A percentile compares a stretch with the other conserved stretches of the same genome.
phyloP scores from a whole-genome alignment of 2,888 invertebrate species.

The Trissonchulus latispiculum region DNA sequence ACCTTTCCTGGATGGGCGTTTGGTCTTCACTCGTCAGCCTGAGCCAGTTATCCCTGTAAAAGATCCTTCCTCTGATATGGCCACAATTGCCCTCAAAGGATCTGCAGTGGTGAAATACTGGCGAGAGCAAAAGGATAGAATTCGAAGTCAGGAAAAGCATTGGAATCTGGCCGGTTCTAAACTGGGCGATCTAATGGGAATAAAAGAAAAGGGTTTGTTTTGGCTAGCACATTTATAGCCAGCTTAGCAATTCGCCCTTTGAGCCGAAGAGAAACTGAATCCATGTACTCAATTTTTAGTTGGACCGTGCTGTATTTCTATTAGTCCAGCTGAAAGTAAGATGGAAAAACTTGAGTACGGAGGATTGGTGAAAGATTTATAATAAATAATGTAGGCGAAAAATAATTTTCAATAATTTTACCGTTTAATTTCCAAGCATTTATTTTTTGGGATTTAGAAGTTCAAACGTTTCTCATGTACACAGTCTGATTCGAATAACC shows the following conservation, averaged over 20 bases:
- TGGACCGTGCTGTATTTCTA: neutral
- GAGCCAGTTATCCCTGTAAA: conserved; percentile 65
- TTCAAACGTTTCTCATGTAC: too few species aligned
- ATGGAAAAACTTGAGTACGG: too few species aligned
- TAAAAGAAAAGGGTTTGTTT: conserved; percentile 53
- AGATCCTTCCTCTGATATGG: conserved; percentile 96
- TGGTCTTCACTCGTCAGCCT: conserved; percentile 97
- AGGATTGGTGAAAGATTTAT: too few species aligned
- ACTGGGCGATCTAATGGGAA: conserved; percentile 91
- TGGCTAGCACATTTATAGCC: too few species aligned
- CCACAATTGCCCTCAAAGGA: conserved; percentile 78
- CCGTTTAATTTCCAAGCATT: too few species aligned
- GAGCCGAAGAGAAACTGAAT: conserved; percentile 20
- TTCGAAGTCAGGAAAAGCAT: conserved; percentile 92
- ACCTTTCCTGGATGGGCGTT: conserved; percentile 93
- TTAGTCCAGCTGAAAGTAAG: too few species aligned
- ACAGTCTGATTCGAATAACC: too few species aligned
- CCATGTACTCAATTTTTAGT: neutral
- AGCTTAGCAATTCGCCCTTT: too few species aligned
- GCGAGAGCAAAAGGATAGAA: conserved; percentile 90
- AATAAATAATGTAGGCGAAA: too few species aligned
- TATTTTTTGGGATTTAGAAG: too few species aligned
- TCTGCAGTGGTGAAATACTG: conserved; percentile 76
- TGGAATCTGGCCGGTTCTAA: conserved; percentile 97
- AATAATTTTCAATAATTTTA: too few species aligned